A percentile compares a stretch with the other conserved stretches of the same genome.
These are phyloP conservation scores for Stictocephala bisonia DNA, from an alignment of 2,888 invertebrate genomes.

Conservation along the genomic window DNA sequence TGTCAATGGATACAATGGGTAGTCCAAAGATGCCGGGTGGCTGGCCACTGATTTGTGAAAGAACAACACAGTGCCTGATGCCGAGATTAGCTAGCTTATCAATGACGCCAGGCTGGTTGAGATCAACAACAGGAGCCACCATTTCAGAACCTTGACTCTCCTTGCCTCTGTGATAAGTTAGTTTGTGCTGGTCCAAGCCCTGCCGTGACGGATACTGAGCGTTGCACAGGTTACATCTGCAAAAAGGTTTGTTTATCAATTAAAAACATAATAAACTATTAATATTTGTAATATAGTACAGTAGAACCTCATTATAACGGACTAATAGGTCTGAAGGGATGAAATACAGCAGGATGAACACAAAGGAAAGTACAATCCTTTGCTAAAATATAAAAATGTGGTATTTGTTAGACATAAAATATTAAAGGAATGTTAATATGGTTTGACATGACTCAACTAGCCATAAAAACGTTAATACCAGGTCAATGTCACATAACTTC, in stretches of 20 bases:
- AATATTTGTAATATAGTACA: neutral
- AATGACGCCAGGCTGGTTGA: constrained; percentile 76
- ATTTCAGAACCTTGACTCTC: constrained; percentile 70
- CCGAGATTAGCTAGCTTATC: constrained; percentile 74
- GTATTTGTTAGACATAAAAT: too few species aligned
- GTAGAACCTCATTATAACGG: too few species aligned
- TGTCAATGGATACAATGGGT: constrained; percentile 77
- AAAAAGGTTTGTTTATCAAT: neutral
- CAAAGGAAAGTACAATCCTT: too few species aligned
- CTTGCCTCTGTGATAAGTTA: constrained; percentile 70
- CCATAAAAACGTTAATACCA: too few species aligned
- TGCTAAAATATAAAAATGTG: too few species aligned
- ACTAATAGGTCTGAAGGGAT: too few species aligned
- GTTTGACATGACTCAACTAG: too few species aligned
- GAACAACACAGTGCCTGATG: constrained; percentile 79
- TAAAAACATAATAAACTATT: neutral
- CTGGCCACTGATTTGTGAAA: constrained; percentile 72
- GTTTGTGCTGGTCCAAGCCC: constrained; percentile 72
- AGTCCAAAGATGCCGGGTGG: constrained; percentile 73
- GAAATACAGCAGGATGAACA: too few species aligned
- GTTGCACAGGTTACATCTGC: constrained; percentile 75
- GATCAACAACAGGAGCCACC: constrained; percentile 78
- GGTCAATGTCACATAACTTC: too few species aligned
- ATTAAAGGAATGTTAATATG: too few species aligned
- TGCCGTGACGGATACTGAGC: constrained; percentile 77